Percentiles rank a stretch among this genome's conserved stretches.
Conservation (phyloP, 1,140 invertebrate species). For the Drosophila ananassae region DNA sequence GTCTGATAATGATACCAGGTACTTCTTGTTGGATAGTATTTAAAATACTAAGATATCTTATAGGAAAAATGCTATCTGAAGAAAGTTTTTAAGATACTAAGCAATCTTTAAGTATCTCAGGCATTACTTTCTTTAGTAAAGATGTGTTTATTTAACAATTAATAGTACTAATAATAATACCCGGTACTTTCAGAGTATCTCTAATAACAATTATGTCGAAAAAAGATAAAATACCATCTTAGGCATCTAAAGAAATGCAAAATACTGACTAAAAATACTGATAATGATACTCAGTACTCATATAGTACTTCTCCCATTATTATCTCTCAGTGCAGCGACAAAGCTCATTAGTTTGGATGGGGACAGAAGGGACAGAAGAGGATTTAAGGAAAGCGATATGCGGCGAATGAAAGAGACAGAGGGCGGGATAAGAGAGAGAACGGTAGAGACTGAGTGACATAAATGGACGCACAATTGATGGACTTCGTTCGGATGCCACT, state of each 20-base stretch:
- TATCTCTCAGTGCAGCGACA: not conserved
- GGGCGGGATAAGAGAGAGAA: not conserved
- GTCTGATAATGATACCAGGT: not conserved
- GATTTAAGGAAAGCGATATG: not conserved
- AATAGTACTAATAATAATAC: too few relatives aligned
- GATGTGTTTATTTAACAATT: too few relatives aligned
- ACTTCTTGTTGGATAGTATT: not conserved
- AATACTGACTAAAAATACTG: too few relatives aligned
- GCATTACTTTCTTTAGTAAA: too few relatives aligned
- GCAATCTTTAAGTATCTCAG: too few relatives aligned
- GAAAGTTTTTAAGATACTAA: too few relatives aligned
- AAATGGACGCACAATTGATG: slow-evolving; percentile 25
- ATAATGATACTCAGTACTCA: not conserved
- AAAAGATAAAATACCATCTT: too few relatives aligned
- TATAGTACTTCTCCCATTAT: not conserved
- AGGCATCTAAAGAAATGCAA: too few relatives aligned
- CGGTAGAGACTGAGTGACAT: not conserved
- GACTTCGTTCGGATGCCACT: slow-evolving; percentile 5
- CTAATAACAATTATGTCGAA: too few relatives aligned
- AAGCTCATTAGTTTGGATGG: slow-evolving; percentile 12
- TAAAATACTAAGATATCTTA: too few relatives aligned
- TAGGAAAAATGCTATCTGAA: too few relatives aligned
- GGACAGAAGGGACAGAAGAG: not conserved
- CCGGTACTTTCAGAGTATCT: too few relatives aligned
- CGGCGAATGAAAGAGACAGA: not conserved